Evolutionary conservation across 2,113 vertebrate species (phyloP).

Genomic region (Stegastes partitus): DNA sequence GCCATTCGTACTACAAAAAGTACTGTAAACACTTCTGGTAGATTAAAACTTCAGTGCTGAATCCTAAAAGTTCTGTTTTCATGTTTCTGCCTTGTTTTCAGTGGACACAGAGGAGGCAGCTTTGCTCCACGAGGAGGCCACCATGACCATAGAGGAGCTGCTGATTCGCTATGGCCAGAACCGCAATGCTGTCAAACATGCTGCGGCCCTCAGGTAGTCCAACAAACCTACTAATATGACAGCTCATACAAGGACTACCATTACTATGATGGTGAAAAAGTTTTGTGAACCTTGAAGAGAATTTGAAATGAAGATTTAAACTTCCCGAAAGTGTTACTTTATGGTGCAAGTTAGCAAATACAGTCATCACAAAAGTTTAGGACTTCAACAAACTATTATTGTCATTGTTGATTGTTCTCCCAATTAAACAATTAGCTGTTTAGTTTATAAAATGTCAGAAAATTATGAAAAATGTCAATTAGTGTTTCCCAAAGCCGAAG

Average conservation of each 20-base stretch:
- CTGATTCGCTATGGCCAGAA: conserved; percentile 95
- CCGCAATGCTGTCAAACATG: conserved; percentile 89
- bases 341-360: too few relatives aligned
- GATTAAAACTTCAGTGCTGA: not conserved
- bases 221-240: not conserved
- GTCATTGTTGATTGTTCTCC: too few relatives aligned
- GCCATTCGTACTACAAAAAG: too few relatives aligned
- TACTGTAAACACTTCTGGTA: not conserved
- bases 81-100: conserved; percentile 57
- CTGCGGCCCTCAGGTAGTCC: conserved; percentile 71
- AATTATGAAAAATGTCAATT: too few relatives aligned
- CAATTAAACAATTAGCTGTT: too few relatives aligned
- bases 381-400: too few relatives aligned
- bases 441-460: too few relatives aligned
- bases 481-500: too few relatives aligned
- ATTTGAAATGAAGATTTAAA: too few relatives aligned
- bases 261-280: not conserved
- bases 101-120: conserved; percentile 98
- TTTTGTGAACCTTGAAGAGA: too few relatives aligned
- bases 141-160: conserved; percentile 98
- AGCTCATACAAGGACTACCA: not conserved
- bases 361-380: too few relatives aligned
- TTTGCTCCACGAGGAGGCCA: conserved; percentile 96
- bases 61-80: not conserved
- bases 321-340: too few relatives aligned